A percentile compares a stretch with the other conserved stretches of the same genome.
These are phyloP conservation scores for Scaeva pyrastri DNA, from an alignment of 2,888 invertebrate species.

Conservation along the genomic window DNA sequence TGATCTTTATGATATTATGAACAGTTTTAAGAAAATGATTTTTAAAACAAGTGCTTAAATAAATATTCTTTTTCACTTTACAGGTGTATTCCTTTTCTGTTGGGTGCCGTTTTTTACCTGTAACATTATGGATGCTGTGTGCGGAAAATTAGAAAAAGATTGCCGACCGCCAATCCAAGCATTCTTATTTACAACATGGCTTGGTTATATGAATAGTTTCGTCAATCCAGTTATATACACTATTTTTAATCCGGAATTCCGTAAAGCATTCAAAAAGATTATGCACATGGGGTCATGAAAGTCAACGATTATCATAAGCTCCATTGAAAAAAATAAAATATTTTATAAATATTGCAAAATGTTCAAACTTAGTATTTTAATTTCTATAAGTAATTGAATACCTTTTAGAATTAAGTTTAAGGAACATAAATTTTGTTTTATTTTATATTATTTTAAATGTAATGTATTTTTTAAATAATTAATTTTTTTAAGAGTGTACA, in stretches of 20 bases:
- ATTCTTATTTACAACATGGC: constrained; percentile 98
- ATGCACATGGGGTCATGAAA: constrained; percentile 87
- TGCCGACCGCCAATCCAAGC: constrained; percentile 94
- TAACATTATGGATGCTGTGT: constrained; percentile 98
- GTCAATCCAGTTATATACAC: constrained; percentile 97
- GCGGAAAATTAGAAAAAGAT: constrained; percentile 91
- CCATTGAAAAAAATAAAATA: constrained; percentile 50
- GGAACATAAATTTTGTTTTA: no score
- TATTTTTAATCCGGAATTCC: constrained; percentile 98
- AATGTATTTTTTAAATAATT: no score
- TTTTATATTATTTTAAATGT: no score
- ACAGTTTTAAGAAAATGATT: no score
- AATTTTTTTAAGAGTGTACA: no score
- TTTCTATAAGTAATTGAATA: background rate
- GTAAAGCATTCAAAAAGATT: constrained; percentile 98
- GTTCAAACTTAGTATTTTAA: constrained; percentile 1
- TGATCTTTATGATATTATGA: no score
- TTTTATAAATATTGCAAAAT: constrained; percentile 69
- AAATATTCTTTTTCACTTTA: constrained; percentile 82
- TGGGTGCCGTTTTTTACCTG: constrained; percentile 99
- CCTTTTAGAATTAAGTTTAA: no score
- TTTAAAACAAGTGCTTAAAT: no score
- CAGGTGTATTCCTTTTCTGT: constrained; percentile 98
- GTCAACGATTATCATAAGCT: constrained; percentile 47
- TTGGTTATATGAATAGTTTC: constrained; percentile 98